phyloP scores from a whole-genome alignment of 1,140 invertebrate genomes.

The Drosophila asahinai region DNA sequence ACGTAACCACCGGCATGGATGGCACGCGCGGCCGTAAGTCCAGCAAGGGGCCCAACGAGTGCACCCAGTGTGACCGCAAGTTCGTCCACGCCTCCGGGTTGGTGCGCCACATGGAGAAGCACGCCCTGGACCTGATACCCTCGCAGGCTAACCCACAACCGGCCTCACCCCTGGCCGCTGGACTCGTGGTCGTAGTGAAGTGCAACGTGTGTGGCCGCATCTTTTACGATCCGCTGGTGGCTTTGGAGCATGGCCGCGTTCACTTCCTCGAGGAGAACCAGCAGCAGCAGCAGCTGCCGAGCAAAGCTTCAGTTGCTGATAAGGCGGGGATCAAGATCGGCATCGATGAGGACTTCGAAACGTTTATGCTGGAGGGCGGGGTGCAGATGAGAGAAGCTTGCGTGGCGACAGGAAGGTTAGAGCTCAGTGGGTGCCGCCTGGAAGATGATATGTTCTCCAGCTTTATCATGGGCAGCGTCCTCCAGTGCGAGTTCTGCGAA shows the following conservation, averaged over 20 bases:
- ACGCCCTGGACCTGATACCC: conserved; percentile 73
- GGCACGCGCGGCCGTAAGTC: conserved; percentile 44
- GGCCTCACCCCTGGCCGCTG: conserved; percentile 16
- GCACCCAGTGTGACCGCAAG: conserved; percentile 79
- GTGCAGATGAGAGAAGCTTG: not conserved
- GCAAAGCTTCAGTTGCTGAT: not conserved
- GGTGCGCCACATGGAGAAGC: conserved; percentile 82
- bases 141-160: conserved; percentile 21
- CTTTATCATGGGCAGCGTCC: conserved; percentile 77
- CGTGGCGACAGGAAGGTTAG: too few relatives aligned
- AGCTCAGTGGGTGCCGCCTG: not conserved
- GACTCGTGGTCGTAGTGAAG: conserved; percentile 58
- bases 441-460: conserved; percentile 11
- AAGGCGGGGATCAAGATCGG: not conserved
- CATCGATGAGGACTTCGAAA: not conserved
- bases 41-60: conserved; percentile 67
- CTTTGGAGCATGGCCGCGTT: conserved; percentile 51
- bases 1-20: conserved; percentile 49
- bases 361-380: conserved; percentile 20
- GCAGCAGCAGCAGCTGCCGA: not conserved
- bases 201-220: conserved; percentile 72
- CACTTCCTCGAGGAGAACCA: conserved; percentile 28
- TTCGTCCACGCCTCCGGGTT: conserved; percentile 83
- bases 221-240: conserved; percentile 60
- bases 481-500: conserved; percentile 88